Evolutionary conservation across 2,888 invertebrate genomes (phyloP).

Genomic region (Thera britannica): DNA sequence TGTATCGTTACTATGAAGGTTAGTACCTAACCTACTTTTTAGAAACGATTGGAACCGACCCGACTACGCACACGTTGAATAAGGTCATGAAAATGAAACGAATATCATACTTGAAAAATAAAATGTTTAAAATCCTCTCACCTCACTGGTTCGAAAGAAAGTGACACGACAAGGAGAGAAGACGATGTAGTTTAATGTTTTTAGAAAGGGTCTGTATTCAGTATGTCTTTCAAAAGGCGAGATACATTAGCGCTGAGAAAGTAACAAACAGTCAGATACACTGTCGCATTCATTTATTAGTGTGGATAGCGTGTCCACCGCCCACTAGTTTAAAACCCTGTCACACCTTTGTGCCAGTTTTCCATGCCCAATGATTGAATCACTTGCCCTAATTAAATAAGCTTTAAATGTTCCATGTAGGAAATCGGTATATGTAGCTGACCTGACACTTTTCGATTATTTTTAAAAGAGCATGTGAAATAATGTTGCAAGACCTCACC

Average conservation of each 20-base stretch:
- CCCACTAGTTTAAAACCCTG: conserved; percentile 7
- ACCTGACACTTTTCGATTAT: not conserved
- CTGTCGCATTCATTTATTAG: not conserved
- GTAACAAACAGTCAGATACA: not conserved
- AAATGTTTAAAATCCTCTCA: too few species aligned
- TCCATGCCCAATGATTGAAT: not conserved
- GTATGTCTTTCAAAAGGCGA: too few species aligned
- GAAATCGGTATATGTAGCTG: not conserved
- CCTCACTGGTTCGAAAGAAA: too few species aligned
- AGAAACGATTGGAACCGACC: not conserved
- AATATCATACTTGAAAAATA: not conserved
- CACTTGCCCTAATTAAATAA: not conserved
- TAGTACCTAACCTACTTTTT: not conserved
- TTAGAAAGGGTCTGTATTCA: too few species aligned
- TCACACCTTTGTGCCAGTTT: not conserved
- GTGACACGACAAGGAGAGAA: too few species aligned
- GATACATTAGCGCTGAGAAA: not conserved
- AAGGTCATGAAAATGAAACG: not conserved
- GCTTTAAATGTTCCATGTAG: not conserved
- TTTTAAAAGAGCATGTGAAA: too few species aligned
- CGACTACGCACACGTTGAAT: not conserved
- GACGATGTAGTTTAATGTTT: too few species aligned
- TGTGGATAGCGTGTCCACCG: conserved; percentile 15
- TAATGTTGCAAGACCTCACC: too few species aligned
- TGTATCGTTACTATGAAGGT: not conserved